Evolutionary conservation across 2,888 invertebrate genomes (phyloP).

Genomic region (Pseudanteris insignis): DNA sequence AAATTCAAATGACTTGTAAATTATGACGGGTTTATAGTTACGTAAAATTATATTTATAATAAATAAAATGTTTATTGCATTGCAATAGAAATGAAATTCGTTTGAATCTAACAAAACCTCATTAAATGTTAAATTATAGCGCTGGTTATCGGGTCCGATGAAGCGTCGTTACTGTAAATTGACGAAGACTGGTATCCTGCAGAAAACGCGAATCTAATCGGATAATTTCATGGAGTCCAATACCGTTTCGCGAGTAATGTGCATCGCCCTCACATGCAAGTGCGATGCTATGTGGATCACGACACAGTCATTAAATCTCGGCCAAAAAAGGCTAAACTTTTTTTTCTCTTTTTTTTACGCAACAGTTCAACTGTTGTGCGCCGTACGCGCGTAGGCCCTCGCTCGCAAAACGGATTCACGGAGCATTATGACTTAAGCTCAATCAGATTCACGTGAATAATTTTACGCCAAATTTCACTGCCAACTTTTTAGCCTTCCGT

Average conservation of each 20-base stretch:
- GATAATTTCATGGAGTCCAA: constrained; percentile 57
- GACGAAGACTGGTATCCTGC: constrained; percentile 50
- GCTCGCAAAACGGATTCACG: constrained; percentile 56
- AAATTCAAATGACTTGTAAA: too few relatives aligned
- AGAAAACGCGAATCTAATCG: constrained; percentile 57
- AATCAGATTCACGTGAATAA: constrained; percentile 63
- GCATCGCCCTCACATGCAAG: constrained; percentile 26
- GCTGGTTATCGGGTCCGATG: constrained; percentile 27
- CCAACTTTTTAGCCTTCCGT: constrained; percentile 52
- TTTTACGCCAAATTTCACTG: constrained; percentile 64
- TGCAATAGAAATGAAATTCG: too few relatives aligned
- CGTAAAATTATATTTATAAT: too few relatives aligned
- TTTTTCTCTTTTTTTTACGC: constrained; percentile 18
- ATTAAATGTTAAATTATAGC: constrained; percentile 26
- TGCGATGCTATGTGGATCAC: constrained; percentile 29
- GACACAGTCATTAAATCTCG: constrained; percentile 36
- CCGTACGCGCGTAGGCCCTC: constrained; percentile 26
- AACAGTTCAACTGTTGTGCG: constrained; percentile 18
- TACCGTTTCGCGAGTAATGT: constrained; percentile 39
- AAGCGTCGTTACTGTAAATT: constrained; percentile 47
- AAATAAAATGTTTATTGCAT: too few relatives aligned
- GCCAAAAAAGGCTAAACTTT: constrained; percentile 30
- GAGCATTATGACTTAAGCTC: constrained; percentile 63
- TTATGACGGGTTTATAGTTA: too few relatives aligned
- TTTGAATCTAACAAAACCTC: too few relatives aligned